Evolutionary conservation across 1,140 invertebrate species (phyloP).

Genomic region (Papilio polyxenes): DNA sequence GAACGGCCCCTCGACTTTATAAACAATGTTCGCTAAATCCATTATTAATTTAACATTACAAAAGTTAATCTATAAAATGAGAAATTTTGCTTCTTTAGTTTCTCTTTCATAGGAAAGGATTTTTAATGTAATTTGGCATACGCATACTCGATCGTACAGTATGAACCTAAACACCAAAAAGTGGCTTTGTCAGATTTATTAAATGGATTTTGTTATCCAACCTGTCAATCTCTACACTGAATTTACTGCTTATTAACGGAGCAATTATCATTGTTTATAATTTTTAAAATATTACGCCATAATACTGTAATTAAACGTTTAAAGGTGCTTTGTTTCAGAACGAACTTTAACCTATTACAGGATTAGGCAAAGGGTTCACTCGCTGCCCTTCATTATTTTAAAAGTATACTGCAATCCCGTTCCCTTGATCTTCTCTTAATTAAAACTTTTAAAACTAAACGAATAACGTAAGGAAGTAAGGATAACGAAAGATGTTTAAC

Average conservation of each 20-base stretch:
- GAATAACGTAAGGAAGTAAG: conserved; percentile 25
- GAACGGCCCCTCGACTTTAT: conserved; percentile 2
- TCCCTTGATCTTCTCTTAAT: conserved; percentile 29
- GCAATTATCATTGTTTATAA: neutral
- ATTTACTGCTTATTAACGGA: neutral
- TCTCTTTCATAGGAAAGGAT: neutral
- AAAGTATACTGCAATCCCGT: conserved; percentile 26
- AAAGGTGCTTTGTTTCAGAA: conserved; percentile 16
- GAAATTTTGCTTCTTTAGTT: neutral
- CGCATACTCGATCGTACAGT: neutral
- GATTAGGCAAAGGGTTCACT: conserved; percentile 25
- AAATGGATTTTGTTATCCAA: too few species aligned
- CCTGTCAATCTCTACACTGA: neutral
- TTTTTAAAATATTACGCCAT: neutral
- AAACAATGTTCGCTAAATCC: conserved; percentile 11
- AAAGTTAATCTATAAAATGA: neutral
- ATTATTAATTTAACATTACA: conserved; percentile 20
- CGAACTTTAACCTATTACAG: conserved; percentile 26
- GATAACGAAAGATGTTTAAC: conserved; percentile 10
- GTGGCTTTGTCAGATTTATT: too few species aligned
- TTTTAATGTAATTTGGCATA: neutral
- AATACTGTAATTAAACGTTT: conserved; percentile 3
- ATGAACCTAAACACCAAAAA: too few species aligned
- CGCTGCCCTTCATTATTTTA: conserved; percentile 32
- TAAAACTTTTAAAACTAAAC: conserved; percentile 31